A percentile compares a stretch with the other conserved stretches of the same genome.
Conservation (phyloP, 1,140 invertebrate species). For the Hylaeus volcanicus region DNA sequence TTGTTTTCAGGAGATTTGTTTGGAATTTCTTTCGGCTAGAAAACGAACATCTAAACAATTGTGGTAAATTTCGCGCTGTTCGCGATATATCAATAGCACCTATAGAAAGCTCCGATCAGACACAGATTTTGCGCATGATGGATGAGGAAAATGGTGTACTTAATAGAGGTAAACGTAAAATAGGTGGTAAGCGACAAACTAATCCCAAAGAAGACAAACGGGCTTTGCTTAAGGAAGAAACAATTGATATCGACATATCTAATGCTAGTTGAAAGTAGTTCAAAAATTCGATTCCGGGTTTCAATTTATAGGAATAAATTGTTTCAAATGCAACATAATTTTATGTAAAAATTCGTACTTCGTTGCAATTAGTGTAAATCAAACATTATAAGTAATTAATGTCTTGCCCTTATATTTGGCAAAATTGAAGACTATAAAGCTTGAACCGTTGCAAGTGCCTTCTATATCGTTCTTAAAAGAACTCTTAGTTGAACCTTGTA, state of each 20-base stretch:
- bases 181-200: constrained; percentile 77
- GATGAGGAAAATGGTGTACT: constrained; percentile 94
- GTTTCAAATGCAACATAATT: not conserved
- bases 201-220: constrained; percentile 80
- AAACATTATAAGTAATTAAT: constrained; percentile 12
- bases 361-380: not conserved
- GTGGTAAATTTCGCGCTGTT: constrained; percentile 99
- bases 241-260: constrained; percentile 78
- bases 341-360: constrained; percentile 7
- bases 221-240: constrained; percentile 81
- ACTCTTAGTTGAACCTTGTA: not conserved
- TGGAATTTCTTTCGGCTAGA: constrained; percentile 99
- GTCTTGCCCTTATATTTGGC: not conserved
- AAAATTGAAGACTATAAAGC: constrained; percentile 30
- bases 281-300: constrained; percentile 5
- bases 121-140: constrained; percentile 96
- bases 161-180: constrained; percentile 85
- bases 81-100: constrained; percentile 99
- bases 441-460: constrained; percentile 43
- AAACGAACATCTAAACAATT: constrained; percentile 99
- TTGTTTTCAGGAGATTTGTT: constrained; percentile 90
- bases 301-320: constrained; percentile 5
- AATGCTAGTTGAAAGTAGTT: constrained; percentile 74
- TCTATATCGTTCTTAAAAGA: constrained; percentile 24
- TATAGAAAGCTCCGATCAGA: constrained; percentile 95